Conservation (phyloP, 2,888 invertebrate species). For the Octodonta nipae region DNA sequence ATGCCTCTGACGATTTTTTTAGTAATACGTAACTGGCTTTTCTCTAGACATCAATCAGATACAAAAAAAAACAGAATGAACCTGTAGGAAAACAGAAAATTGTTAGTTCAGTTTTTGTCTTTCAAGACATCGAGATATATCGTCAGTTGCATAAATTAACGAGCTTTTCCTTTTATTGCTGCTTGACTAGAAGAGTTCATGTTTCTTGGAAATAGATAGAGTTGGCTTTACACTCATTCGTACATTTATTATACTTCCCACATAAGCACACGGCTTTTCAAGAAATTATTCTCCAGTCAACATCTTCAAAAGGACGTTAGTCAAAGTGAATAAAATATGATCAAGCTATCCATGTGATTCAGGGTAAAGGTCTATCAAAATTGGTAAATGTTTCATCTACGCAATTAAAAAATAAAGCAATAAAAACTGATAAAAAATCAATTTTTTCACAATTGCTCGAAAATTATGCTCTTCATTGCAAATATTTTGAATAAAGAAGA, state of each 20-base stretch:
- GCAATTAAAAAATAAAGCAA: too few species aligned
- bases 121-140: too few species aligned
- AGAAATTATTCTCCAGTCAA: too few species aligned
- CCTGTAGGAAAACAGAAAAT: not conserved
- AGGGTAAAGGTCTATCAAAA: too few species aligned
- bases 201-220: slow-evolving; percentile 15
- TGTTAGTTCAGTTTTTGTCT: slow-evolving; percentile 13
- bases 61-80: slow-evolving; percentile 6
- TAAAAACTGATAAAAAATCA: too few species aligned
- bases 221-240: slow-evolving; percentile 13
- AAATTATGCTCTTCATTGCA: too few species aligned
- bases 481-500: too few species aligned
- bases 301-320: too few species aligned
- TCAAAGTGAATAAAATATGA: too few species aligned
- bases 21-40: slow-evolving; percentile 10
- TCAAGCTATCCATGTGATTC: too few species aligned
- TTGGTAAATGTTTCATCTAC: too few species aligned
- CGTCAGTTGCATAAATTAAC: slow-evolving; percentile 31
- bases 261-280: slow-evolving; percentile 1
- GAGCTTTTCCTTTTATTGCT: slow-evolving; percentile 16
- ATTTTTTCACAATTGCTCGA: too few species aligned
- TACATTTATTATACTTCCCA: slow-evolving; percentile 1
- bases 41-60: slow-evolving; percentile 1
- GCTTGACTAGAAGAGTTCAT: slow-evolving; percentile 18
- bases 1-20: slow-evolving; percentile 34